These are phyloP conservation scores for Synanthedon myopaeformis DNA, from an alignment of 2,888 invertebrate genomes.

Conservation along the genomic window DNA sequence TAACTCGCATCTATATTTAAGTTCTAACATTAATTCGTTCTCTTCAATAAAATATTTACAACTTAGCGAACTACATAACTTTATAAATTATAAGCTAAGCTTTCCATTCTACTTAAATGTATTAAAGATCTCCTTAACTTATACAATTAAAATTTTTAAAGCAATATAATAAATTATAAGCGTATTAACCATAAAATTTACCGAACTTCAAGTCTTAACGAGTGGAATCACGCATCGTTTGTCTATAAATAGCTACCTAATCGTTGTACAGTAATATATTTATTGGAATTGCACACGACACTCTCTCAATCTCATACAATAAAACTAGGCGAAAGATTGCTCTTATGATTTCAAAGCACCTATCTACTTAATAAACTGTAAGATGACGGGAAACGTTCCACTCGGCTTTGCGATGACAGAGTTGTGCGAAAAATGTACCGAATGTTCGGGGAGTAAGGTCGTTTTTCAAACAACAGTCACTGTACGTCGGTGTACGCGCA, in stretches of 20 bases:
- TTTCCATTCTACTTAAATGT: conserved; percentile 4
- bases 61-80: conserved; percentile 4
- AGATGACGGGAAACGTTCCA: conserved; percentile 27
- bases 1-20: too few species aligned
- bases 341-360: conserved; percentile 40
- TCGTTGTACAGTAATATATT: conserved; percentile 41
- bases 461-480: neutral
- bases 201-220: conserved; percentile 25
- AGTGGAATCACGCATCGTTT: conserved; percentile 28
- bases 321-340: conserved; percentile 30
- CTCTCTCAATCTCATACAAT: conserved; percentile 18
- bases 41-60: conserved; percentile 12
- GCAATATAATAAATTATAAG: conserved; percentile 24
- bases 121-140: too few species aligned
- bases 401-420: neutral
- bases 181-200: conserved; percentile 27
- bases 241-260: conserved; percentile 26
- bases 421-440: conserved; percentile 3
- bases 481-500: neutral
- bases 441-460: neutral
- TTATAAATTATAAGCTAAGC: conserved; percentile 9
- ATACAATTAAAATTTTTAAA: conserved; percentile 10
- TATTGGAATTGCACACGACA: conserved; percentile 36
- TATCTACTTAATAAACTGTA: conserved; percentile 30
- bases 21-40: conserved; percentile 1